A percentile compares a stretch with the other conserved stretches of the same genome.
phyloP scores from a whole-genome alignment of 2,888 invertebrate genomes.

The Ecliptopera silaceata region DNA sequence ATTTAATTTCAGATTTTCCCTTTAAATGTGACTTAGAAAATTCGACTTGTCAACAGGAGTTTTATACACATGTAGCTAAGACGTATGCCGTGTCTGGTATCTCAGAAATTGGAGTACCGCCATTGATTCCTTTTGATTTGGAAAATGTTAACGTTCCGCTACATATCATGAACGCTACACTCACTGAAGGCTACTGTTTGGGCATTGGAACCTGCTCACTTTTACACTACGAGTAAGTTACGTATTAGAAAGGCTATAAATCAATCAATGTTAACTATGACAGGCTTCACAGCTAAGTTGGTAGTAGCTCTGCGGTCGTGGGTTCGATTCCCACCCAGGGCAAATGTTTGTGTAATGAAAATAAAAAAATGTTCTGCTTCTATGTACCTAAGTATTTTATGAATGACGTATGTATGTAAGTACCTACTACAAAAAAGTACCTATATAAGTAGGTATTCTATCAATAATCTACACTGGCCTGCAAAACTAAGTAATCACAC shows the following conservation, averaged over 20 bases:
- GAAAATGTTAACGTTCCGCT: conserved; percentile 9
- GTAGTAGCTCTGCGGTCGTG: no score
- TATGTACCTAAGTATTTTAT: no score
- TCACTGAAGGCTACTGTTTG: conserved; percentile 20
- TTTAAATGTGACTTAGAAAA: conserved; percentile 21
- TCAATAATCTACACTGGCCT: no score
- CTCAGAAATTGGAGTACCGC: conserved; percentile 13
- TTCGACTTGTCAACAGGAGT: conserved; percentile 18
- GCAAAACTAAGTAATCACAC: no score
- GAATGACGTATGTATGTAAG: no score
- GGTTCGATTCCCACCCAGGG: no score
- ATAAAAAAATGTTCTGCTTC: no score
- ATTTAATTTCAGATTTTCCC: conserved; percentile 8
- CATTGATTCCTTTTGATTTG: conserved; percentile 24
- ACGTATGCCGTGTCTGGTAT: conserved; percentile 3
- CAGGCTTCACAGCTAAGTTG: no score
- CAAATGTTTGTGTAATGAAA: no score
- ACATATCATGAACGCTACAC: conserved; percentile 7
- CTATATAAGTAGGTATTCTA: no score
- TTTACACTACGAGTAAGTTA: conserved; percentile 25
- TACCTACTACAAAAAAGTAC: no score
- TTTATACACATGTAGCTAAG: conserved; percentile 11
- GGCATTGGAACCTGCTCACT: conserved; percentile 29
- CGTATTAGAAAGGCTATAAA: background rate
- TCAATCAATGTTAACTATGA: no score